Evolutionary conservation across 2,888 invertebrate species (phyloP).

Genomic region (Euclidia mi): DNA sequence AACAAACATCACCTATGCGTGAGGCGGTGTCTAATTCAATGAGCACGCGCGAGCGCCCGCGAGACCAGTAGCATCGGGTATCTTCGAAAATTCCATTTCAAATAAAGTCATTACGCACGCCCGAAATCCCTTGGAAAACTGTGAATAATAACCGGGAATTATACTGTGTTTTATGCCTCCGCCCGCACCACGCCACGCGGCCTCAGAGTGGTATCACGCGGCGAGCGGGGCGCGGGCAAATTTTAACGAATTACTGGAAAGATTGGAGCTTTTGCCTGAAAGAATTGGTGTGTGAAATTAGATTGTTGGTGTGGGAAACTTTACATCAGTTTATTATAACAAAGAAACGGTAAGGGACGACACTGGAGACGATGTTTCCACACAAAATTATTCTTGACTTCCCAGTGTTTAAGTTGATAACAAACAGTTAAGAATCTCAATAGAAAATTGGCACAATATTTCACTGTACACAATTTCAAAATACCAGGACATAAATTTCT

Average conservation of each 20-base stretch:
- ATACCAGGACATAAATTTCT: not conserved
- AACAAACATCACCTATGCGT: constrained; percentile 3
- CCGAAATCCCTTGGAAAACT: constrained; percentile 72
- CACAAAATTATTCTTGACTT: constrained; percentile 8
- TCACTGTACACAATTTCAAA: constrained; percentile 1
- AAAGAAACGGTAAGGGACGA: constrained; percentile 32
- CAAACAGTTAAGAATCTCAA: not conserved
- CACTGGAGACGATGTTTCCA: constrained; percentile 11
- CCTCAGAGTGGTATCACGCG: constrained; percentile 18
- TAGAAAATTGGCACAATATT: not conserved
- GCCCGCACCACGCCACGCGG: constrained; percentile 39
- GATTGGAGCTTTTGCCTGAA: constrained; percentile 70
- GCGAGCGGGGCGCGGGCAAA: constrained; percentile 54
- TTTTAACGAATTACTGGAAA: constrained; percentile 76
- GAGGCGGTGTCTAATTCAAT: constrained; percentile 48
- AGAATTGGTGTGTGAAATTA: constrained; percentile 79
- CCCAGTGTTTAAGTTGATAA: constrained; percentile 11
- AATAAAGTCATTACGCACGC: constrained; percentile 77
- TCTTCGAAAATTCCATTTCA: constrained; percentile 72
- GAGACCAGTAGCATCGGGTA: constrained; percentile 46
- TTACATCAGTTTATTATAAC: constrained; percentile 55
- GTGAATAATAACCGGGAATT: constrained; percentile 80
- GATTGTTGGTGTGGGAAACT: constrained; percentile 66
- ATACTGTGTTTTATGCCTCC: constrained; percentile 78
- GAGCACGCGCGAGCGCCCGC: constrained; percentile 24